Percentiles rank a stretch among this genome's conserved stretches.
Conservation (phyloP, 2,888 invertebrate species). For the Drosophila helvetica region DNA sequence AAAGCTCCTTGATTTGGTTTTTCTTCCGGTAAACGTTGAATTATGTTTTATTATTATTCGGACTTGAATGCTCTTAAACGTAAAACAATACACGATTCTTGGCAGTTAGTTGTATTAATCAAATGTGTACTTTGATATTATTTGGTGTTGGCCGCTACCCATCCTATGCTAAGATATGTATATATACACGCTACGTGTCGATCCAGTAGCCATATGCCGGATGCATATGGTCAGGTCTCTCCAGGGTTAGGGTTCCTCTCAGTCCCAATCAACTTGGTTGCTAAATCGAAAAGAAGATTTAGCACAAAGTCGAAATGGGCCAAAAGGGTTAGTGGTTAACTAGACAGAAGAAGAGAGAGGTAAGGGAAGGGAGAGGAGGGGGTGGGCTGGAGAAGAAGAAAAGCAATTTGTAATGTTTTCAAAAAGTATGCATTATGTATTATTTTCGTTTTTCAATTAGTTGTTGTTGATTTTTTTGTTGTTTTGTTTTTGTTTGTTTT, state of each 20-base stretch:
- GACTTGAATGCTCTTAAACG: slow-evolving; percentile 36
- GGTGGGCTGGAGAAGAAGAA: slow-evolving; percentile 28
- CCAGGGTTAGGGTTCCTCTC: slow-evolving; percentile 11
- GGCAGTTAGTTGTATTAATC: slow-evolving; percentile 43
- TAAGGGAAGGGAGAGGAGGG: slow-evolving; percentile 22
- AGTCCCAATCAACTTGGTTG: slow-evolving; percentile 48
- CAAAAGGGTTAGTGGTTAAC: slow-evolving; percentile 42
- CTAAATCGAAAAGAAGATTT: slow-evolving; percentile 48
- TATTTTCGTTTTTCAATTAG: slow-evolving; percentile 67
- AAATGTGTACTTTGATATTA: slow-evolving; percentile 45
- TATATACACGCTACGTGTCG: background rate
- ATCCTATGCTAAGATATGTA: slow-evolving; percentile 26
- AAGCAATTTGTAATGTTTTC: slow-evolving; percentile 53
- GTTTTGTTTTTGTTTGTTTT: slow-evolving; percentile 43
- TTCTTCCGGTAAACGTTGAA: slow-evolving; percentile 39
- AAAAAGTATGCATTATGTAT: slow-evolving; percentile 72
- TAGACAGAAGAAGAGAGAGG: slow-evolving; percentile 25
- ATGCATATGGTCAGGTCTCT: slow-evolving; percentile 45
- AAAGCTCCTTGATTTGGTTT: background rate
- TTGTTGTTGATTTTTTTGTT: slow-evolving; percentile 26
- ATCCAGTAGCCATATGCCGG: slow-evolving; percentile 45
- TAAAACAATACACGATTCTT: slow-evolving; percentile 26
- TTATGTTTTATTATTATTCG: slow-evolving; percentile 57
- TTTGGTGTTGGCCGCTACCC: slow-evolving; percentile 57
- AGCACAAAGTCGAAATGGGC: slow-evolving; percentile 42